Percentiles rank a stretch among this genome's conserved stretches.
Evolutionary conservation across 2,888 invertebrate species (phyloP).

Genomic region (Oligia latruncula): DNA sequence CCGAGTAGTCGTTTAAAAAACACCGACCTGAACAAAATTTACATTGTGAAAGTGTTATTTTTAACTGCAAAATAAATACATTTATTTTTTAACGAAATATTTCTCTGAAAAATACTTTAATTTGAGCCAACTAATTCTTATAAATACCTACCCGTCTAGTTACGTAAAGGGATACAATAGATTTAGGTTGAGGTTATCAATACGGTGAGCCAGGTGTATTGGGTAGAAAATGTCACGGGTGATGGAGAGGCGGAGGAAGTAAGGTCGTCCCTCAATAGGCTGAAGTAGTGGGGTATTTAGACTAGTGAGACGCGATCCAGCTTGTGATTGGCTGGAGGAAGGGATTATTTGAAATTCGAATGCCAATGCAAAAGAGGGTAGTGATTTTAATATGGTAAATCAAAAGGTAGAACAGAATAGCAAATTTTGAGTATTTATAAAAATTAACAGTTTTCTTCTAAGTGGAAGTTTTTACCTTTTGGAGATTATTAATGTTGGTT

Average conservation of each 20-base stretch:
- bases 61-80: too few relatives aligned
- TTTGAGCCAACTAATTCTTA: background rate
- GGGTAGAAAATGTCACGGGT: slow-evolving; percentile 55
- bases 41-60: too few relatives aligned
- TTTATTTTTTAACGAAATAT: background rate
- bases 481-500: background rate
- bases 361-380: background rate
- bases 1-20: too few relatives aligned
- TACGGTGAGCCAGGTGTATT: slow-evolving; percentile 40
- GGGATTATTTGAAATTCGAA: slow-evolving; percentile 20
- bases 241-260: slow-evolving; percentile 51
- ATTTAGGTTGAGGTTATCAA: slow-evolving; percentile 58
- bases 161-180: slow-evolving; percentile 35
- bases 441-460: background rate
- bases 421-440: background rate
- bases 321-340: slow-evolving; percentile 19
- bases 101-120: background rate
- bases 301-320: slow-evolving; percentile 28
- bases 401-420: too few relatives aligned
- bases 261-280: slow-evolving; percentile 26
- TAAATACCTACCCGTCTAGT: slow-evolving; percentile 11
- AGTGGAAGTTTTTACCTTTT: background rate
- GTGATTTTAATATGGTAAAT: background rate
- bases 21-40: background rate
- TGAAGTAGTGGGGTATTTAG: slow-evolving; percentile 20